These are phyloP conservation scores for Prionchulus punctatus DNA, from an alignment of 2,888 invertebrate genomes.

Conservation along the genomic window DNA sequence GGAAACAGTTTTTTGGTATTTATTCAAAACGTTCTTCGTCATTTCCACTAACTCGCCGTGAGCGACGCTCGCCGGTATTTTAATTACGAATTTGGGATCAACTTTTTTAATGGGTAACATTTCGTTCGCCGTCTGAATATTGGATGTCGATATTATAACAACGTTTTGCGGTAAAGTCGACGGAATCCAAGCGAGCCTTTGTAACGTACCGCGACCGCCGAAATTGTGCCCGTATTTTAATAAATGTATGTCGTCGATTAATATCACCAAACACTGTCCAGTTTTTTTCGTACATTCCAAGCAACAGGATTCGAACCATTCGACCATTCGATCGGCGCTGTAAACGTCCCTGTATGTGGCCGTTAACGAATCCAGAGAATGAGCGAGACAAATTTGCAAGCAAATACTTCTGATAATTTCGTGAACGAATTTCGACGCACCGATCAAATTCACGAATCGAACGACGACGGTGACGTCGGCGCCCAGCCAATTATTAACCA, in stretches of 20 bases:
- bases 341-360: neutral
- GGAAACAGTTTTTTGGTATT: neutral
- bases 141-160: neutral
- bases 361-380: neutral
- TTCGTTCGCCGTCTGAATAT: neutral
- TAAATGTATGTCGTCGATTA: slow-evolving; percentile 26
- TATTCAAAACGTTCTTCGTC: neutral
- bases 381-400: neutral
- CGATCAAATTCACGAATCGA: neutral
- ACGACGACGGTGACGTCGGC: neutral
- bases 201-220: neutral
- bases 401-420: slow-evolving; percentile 3
- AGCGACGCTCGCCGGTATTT: neutral
- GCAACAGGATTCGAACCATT: neutral
- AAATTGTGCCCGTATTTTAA: slow-evolving; percentile 1
- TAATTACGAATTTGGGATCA: too few species aligned
- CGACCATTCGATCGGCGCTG: neutral
- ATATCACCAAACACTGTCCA: slow-evolving; percentile 19
- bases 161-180: neutral
- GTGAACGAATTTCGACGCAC: neutral
- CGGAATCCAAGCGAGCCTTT: neutral
- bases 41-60: neutral
- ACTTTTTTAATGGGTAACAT: neutral
- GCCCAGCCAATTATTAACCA: neutral
- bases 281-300: neutral